phyloP scores from a whole-genome alignment of 2,888 invertebrate species.

The Hedychridium roseum region DNA sequence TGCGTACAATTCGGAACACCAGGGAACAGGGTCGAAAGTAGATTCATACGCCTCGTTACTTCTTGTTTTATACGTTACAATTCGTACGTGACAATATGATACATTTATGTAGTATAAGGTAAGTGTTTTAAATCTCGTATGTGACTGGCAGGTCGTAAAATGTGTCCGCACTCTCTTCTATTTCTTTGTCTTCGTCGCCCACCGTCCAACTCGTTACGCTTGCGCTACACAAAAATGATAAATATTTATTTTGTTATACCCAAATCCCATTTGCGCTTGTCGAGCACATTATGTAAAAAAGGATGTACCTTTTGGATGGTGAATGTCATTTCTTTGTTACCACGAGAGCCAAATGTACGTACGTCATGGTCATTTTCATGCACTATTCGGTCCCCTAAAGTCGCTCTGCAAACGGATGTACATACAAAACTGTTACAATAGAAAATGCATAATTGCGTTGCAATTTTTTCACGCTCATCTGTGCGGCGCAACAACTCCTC shows the following conservation, averaged over 20 bases:
- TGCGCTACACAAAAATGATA: constrained; percentile 23
- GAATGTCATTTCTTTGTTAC: constrained; percentile 85
- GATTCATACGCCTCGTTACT: no score
- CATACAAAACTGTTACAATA: not conserved
- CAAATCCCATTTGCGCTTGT: not conserved
- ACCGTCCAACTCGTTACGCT: constrained; percentile 34
- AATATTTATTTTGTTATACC: constrained; percentile 3
- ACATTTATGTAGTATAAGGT: constrained; percentile 28
- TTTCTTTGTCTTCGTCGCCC: constrained; percentile 68
- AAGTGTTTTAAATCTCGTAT: constrained; percentile 61
- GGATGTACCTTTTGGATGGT: constrained; percentile 67
- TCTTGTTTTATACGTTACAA: no score
- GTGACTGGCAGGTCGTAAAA: constrained; percentile 68
- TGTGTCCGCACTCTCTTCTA: constrained; percentile 74
- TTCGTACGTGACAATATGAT: no score
- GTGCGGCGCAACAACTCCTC: not conserved
- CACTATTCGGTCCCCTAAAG: constrained; percentile 77
- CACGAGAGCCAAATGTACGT: constrained; percentile 69
- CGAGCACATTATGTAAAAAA: not conserved
- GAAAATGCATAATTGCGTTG: not conserved
- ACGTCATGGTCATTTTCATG: constrained; percentile 68
- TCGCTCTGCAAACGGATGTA: constrained; percentile 66
- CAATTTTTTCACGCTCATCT: not conserved
- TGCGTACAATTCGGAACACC: no score
- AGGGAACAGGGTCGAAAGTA: no score